Evolutionary conservation across 92 coral and sea anemone species (phyloP), one percentile per base, ranked within the genome.

Genomic region (Pocillopora meandrina): DNA sequence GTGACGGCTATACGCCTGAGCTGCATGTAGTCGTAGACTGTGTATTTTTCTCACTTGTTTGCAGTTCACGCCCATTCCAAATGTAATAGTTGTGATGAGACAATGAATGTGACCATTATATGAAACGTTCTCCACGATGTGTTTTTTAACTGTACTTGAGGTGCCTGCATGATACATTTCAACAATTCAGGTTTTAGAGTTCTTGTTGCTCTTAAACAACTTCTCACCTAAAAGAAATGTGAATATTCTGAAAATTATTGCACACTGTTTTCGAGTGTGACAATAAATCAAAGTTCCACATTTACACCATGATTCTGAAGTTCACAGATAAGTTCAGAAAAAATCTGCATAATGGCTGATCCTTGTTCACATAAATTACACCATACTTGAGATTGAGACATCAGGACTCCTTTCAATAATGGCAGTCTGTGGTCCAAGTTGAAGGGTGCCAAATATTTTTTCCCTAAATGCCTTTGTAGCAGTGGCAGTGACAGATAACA

Each of bases 11-110:
- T 82, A 82, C 65, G 78, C 86, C 86, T 72, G 80, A 70, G 86
- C 86, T 82, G 86, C 86, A 82, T 82, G 80, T 82, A 82, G 86
- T 82, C 86, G 71, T 82, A 82, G 86, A 82, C 86, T 82, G 86
- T 58, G 62, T 82, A 72, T 82, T 82, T 82, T 82, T 72, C 86
- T 71, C 13, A 60, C 81, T 34, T 72, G 61, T 23, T 62, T 71
- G 75, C 80, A 86, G 60, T 86, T 80, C 11, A 86, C 56, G 19
- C 90, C 90, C 90, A 86, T 80, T 20, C 90, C 86, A 81, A 86
- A 86, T 1, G 90, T 86, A 47, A 86, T 62, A 21, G 90, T 86
- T 18, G 81, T 75, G 31, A 71, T 72, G 13, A 86, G 71, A 13
- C 76, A 56, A 26, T 80, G 75, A 18, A 86, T 73, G 67, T 86